These are phyloP conservation scores for Crotalus tigris DNA, from an alignment of 2,113 vertebrate genomes.

Conservation along the genomic window DNA sequence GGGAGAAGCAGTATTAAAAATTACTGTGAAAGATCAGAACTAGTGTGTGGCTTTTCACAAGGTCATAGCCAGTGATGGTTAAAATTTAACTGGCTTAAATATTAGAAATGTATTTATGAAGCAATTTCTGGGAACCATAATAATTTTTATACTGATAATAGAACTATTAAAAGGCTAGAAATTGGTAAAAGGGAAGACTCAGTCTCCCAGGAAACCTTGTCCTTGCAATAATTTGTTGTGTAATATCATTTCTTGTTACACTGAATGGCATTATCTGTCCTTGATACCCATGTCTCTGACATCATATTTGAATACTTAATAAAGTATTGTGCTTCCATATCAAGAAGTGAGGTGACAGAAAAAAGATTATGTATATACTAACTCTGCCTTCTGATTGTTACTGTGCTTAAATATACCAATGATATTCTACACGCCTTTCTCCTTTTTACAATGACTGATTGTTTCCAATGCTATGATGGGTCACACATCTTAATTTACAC, in stretches of 20 bases:
- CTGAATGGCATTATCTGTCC: background rate
- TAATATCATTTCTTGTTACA: background rate
- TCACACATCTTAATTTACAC: background rate
- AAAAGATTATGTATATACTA: background rate
- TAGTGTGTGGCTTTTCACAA: background rate
- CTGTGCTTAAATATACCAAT: background rate
- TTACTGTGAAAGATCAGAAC: background rate
- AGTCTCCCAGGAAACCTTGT: background rate
- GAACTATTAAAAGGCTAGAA: background rate
- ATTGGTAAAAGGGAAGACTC: background rate
- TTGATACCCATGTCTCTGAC: background rate
- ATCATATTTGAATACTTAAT: background rate
- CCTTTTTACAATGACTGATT: background rate
- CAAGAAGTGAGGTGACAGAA: background rate
- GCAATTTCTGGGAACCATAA: background rate
- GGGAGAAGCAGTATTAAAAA: background rate
- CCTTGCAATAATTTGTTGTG: background rate
- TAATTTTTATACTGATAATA: background rate
- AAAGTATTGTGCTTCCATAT: background rate
- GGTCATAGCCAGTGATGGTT: fast-evolving
- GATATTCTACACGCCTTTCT: background rate
- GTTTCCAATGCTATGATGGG: background rate
- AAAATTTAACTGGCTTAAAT: background rate
- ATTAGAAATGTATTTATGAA: background rate
- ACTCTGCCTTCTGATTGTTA: background rate